phyloP scores from a whole-genome alignment of 2,113 vertebrate species.

The Hypomesus transpacificus region DNA sequence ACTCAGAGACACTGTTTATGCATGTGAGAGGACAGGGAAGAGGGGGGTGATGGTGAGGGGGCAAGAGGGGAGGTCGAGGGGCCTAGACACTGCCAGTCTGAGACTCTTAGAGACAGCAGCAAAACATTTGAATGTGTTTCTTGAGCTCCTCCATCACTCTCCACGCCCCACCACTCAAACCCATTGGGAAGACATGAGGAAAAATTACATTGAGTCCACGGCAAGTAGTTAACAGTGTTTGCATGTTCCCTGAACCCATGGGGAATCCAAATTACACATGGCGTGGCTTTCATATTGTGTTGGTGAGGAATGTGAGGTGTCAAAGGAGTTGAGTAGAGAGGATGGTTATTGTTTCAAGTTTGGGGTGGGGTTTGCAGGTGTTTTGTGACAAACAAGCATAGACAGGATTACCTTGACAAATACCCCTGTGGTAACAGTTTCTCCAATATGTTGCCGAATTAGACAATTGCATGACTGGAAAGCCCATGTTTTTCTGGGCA shows the following conservation, averaged over 20 bases:
- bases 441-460: conserved; percentile 14
- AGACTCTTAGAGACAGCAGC: conserved; percentile 39
- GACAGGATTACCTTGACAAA: conserved; percentile 27
- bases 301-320: conserved; percentile 6
- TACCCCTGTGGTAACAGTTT: conserved; percentile 16
- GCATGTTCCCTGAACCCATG: conserved; percentile 43
- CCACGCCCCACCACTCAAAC: conserved; percentile 39
- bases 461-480: conserved; percentile 45
- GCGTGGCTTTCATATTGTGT: conserved; percentile 47
- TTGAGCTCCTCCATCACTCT: conserved; percentile 51
- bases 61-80: background rate
- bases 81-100: conserved; percentile 31
- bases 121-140: conserved; percentile 54
- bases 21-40: conserved; percentile 45
- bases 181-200: conserved; percentile 49
- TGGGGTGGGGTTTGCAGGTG: conserved; percentile 29
- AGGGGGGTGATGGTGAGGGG: conserved; percentile 24
- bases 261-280: conserved; percentile 53
- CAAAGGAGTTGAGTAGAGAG: background rate
- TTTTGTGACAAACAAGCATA: conserved; percentile 16
- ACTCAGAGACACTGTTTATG: conserved; percentile 50
- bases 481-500: conserved; percentile 47
- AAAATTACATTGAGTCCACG: conserved; percentile 48
- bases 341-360: conserved; percentile 4
- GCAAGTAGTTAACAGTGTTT: conserved; percentile 65